Evolutionary conservation across 2,797 vertebrate genomes (phyloP), one percentile per base, ranked within the genome.

Genomic region (Spinus olivaceus): DNA sequence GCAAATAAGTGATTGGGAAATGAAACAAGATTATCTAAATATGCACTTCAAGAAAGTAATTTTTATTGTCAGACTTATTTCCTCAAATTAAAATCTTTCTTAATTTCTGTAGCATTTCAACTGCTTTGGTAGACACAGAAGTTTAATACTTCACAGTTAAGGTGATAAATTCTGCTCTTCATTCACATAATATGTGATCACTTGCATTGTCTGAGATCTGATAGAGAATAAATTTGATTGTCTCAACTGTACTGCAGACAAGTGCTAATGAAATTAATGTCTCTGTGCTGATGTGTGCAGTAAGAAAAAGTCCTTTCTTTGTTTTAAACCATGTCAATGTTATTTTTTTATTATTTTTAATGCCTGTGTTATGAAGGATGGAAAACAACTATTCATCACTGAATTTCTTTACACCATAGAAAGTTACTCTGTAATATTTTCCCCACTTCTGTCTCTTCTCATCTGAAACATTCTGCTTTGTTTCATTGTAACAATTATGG

Each of bases 1-100:
- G 10, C 41, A 44, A 74, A 51, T 42, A 56, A 80, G 13, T 51
- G 41, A 57, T 47, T 77, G 64, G 63, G 12, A 19, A 72, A 47
- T 49, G n/a, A 77, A 87, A 81, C 5, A 47, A 70, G 42, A 77
- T 61, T 73, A 88, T 35, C 27, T 80, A 59, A 91, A 76, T 65
- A 57, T 35, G 51, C 7, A 59, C 19, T 33, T 77, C 39, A 83
- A 90, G 51, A 73, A 60, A 64, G 14, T 49, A 71, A 56, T 94
- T 88, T 85, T 70, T 92, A 14, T 77, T 93, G 30, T 67, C 44
- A 67, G 32, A 37, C 1, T 66, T 84, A 60, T 57, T 56, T 63
- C 17, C 49, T 77, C n/a, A 78, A 67, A 73, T 80, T 37, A 60
- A 86, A 84, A 77, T 59, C 2, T 72, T 77, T 27, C 37, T 28